Percentiles rank a stretch among this genome's conserved stretches.
Conservation (phyloP, 2,113 vertebrate species). For the Triplophysa rosa region DNA sequence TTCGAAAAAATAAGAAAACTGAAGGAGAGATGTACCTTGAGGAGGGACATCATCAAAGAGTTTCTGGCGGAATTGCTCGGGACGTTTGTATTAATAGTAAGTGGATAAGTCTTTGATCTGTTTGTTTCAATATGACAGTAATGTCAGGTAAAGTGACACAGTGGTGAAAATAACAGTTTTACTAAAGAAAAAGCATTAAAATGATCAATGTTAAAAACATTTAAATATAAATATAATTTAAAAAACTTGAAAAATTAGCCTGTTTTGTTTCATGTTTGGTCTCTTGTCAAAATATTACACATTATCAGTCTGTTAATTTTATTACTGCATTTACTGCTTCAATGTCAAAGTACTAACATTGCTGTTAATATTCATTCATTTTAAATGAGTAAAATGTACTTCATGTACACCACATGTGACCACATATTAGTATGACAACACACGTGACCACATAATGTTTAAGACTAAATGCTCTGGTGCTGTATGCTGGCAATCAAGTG, state of each 20-base stretch:
- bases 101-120: slow-evolving; percentile 64
- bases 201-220: not conserved
- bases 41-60: slow-evolving; percentile 83
- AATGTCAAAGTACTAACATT: no score
- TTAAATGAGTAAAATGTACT: not conserved
- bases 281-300: no score
- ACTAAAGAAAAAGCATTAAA: slow-evolving; percentile 38
- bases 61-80: slow-evolving; percentile 91
- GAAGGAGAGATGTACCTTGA: slow-evolving; percentile 81
- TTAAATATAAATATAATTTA: no score
- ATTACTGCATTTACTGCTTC: no score
- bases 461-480: not conserved
- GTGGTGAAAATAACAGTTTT: not conserved
- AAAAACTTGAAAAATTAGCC: no score
- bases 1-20: slow-evolving; percentile 70
- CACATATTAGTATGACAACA: not conserved
- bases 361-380: not conserved
- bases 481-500: not conserved
- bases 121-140: slow-evolving; percentile 35
- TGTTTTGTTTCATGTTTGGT: no score
- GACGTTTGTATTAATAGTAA: slow-evolving; percentile 92
- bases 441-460: not conserved
- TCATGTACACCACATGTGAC: not conserved
- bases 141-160: slow-evolving; percentile 57
- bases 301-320: no score